Base-by-base conservation (phyloP, 2,797 vertebrate genomes). In the Passerculus sandwichensis region DNA sequence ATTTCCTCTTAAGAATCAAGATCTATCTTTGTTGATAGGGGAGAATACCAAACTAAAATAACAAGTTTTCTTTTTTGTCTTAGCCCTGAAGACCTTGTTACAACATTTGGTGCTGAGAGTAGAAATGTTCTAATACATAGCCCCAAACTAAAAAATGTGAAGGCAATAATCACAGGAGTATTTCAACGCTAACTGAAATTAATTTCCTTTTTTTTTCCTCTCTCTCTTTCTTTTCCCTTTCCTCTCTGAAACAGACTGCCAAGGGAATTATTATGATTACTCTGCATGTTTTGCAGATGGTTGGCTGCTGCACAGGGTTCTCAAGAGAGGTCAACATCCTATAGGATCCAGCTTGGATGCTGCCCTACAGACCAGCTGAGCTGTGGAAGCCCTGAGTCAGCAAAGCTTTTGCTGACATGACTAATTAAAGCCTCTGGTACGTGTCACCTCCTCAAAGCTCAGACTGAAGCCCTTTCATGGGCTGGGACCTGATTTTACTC, bases 181-280 rank as follows among this genome's bases (percentile, higher is more conserved):
- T 94, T 97, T 87, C 70, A 85, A 44, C 0, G 5, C 34, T 93
- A 88, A 85, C 72, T 88, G 78, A 95, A 95, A 97, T 91, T 23
- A 96, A 96, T 92, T 93, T 78, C 73, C 79, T 87, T 73, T 75
- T 40, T 91, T 66, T 66, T 71, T 90, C 36, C 5, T 21, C 38
- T 30, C 19, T 32, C 51, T 72, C 34, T 61, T 88, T 96, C 54
- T 93, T 95, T 91, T 75, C 72, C 92, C 83, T 86, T 85, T 76
- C 83, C 88, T 97, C 92, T 82, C 76, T 81, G 91, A 96, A 97
- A 89, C 61, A 96, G 73, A 26, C 76, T 96, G 82, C 91, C 91
- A 78, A 88, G 91, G 89, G 91, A 96, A 92, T 95, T 96, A 72
- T 92, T 91, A 86, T 76, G 93, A 94, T 96, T 86, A 96, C 78